A percentile compares a stretch with the other conserved stretches of the same genome.
phyloP scores from a whole-genome alignment of 2,888 invertebrate species.

The Phytoseiulus persimilis region DNA sequence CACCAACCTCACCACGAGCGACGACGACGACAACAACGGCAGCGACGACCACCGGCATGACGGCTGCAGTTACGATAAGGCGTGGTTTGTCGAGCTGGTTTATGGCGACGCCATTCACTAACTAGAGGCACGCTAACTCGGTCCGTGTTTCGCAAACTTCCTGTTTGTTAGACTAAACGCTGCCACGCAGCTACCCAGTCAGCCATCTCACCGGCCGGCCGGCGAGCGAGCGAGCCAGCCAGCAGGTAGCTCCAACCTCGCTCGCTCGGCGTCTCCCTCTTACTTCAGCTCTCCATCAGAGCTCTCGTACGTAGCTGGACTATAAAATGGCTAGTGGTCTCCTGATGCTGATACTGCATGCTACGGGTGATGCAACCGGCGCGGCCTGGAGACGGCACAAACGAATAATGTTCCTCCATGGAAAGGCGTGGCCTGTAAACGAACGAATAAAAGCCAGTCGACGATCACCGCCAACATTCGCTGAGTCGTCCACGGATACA shows the following conservation, averaged over 20 bases:
- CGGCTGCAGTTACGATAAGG: constrained; percentile 5
- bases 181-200: neutral
- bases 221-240: too few relatives aligned
- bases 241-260: neutral
- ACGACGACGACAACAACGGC: neutral
- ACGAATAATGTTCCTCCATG: neutral
- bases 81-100: neutral
- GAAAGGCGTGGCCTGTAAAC: neutral
- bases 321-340: neutral
- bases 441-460: neutral
- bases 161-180: neutral
- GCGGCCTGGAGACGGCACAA: neutral
- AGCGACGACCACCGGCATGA: neutral
- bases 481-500: neutral
- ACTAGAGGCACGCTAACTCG: constrained; percentile 5
- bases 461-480: neutral
- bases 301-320: neutral
- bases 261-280: neutral
- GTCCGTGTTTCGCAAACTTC: constrained; percentile 5
- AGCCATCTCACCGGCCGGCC: neutral
- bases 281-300: neutral
- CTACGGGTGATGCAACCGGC: neutral
- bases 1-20: neutral
- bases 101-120: constrained; percentile 5
- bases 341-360: neutral